Conservation (phyloP, 1,140 invertebrate species). For the Arctopsyche grandis region DNA sequence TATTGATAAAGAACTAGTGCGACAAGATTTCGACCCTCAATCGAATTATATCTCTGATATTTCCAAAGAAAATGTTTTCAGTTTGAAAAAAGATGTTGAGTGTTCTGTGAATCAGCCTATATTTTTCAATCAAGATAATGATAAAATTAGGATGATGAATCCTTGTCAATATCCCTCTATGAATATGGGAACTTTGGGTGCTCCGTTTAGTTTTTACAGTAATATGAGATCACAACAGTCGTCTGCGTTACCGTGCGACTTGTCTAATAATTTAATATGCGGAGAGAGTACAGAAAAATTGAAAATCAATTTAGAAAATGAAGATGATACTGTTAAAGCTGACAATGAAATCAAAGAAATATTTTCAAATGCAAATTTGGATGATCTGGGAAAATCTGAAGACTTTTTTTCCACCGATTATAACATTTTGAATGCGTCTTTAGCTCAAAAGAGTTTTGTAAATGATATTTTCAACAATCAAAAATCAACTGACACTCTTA, state of each 20-base stretch:
- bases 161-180: background rate
- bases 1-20: background rate
- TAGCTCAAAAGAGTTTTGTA: too few relatives aligned
- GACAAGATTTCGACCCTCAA: background rate
- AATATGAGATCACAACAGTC: too few relatives aligned
- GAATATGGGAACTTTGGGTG: too few relatives aligned
- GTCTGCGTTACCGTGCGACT: too few relatives aligned
- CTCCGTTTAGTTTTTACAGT: too few relatives aligned
- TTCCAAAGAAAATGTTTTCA: background rate
- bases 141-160: background rate
- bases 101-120: background rate
- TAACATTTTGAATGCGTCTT: background rate
- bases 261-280: too few relatives aligned
- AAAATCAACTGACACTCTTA: too few relatives aligned
- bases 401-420: background rate
- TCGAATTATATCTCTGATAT: background rate
- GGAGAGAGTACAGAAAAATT: too few relatives aligned
- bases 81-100: background rate
- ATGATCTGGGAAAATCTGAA: background rate
- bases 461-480: too few relatives aligned
- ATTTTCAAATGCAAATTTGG: slow-evolving; percentile 14
- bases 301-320: background rate
- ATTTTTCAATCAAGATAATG: background rate
- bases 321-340: slow-evolving; percentile 20
- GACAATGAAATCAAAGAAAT: slow-evolving; percentile 35